Evolutionary conservation across 2,113 vertebrate species (phyloP).

Genomic region (Erpornis zantholeuca): DNA sequence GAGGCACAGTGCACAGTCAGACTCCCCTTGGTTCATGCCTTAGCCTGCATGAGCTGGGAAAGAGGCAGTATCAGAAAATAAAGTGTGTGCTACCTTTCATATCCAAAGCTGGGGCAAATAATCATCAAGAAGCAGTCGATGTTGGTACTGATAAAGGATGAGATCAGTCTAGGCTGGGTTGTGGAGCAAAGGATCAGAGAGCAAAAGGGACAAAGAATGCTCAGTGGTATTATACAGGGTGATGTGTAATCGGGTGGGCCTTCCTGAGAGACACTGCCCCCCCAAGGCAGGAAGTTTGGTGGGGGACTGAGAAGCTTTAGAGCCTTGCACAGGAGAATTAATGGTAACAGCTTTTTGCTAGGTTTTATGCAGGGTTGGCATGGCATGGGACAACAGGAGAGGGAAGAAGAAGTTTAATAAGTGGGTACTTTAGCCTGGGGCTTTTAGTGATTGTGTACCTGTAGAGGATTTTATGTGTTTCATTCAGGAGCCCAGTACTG

Average conservation of each 20-base stretch:
- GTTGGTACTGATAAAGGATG: background rate
- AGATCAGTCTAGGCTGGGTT: background rate
- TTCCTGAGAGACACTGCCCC: background rate
- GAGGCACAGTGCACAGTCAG: background rate
- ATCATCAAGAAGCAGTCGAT: background rate
- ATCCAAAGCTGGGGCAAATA: background rate
- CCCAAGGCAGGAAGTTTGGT: background rate
- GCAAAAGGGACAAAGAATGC: background rate
- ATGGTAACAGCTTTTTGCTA: background rate
- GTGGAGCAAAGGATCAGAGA: background rate
- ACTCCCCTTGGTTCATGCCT: background rate
- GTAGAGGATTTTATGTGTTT: background rate
- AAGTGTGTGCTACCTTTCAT: background rate
- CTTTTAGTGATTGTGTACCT: background rate
- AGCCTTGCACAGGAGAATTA: background rate
- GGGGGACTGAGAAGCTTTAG: background rate
- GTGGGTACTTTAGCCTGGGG: background rate
- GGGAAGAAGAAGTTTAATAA: background rate
- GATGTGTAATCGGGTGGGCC: rapidly evolving
- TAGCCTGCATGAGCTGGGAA: background rate
- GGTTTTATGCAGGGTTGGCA: background rate
- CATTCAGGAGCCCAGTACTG: background rate
- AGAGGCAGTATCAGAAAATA: background rate
- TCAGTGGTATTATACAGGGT: background rate
- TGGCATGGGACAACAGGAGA: background rate